phyloP scores from a whole-genome alignment of 2,797 vertebrate species.

The Podargus strigoides region DNA sequence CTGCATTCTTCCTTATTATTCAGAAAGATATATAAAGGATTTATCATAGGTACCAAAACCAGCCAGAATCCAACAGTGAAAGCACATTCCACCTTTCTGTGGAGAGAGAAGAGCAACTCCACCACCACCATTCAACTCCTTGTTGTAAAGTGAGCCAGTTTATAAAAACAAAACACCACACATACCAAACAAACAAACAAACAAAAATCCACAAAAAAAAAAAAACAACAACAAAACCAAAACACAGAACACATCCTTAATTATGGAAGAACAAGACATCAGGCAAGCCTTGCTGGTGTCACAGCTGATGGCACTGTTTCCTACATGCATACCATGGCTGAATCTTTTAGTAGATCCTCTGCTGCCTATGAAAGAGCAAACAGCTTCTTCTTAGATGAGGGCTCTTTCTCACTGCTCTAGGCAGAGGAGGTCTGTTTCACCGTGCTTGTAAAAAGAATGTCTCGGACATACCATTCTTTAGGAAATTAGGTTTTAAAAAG shows the following conservation, averaged over 20 bases:
- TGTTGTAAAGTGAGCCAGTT: background rate
- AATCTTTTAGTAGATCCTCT: background rate
- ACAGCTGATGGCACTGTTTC: background rate
- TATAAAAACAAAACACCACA: no score
- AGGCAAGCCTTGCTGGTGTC: background rate
- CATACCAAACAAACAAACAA: background rate
- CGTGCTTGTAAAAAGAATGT: background rate
- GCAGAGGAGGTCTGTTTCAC: background rate
- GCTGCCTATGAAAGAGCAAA: background rate
- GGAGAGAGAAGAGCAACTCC: background rate
- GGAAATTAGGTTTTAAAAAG: background rate
- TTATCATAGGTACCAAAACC: background rate
- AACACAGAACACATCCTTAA: background rate
- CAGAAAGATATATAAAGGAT: background rate
- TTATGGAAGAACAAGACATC: background rate
- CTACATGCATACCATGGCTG: background rate
- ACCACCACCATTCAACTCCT: background rate
- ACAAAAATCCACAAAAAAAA: background rate
- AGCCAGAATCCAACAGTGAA: background rate
- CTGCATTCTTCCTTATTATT: background rate
- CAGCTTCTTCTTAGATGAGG: background rate
- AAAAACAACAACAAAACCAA: background rate
- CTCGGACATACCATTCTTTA: background rate
- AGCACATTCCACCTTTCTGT: background rate
- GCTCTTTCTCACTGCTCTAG: background rate